Evolutionary conservation across 1,140 invertebrate genomes (phyloP), one percentile per base, ranked within the genome.

Genomic region (Neodiprion lecontei): DNA sequence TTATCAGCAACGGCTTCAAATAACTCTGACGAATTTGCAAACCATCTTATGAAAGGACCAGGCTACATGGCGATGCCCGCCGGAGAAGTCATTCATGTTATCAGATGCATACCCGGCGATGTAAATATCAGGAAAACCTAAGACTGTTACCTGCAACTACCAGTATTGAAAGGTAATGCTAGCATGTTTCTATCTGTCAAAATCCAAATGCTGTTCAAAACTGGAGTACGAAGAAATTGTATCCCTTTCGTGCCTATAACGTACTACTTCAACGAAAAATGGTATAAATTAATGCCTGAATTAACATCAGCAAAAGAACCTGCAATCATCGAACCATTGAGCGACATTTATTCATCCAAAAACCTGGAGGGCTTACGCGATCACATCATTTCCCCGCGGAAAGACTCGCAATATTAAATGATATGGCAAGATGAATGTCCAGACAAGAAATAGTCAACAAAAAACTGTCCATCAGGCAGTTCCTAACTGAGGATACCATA

Each of bases 1-100:
- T 40, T 75, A 1, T 49, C 79, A 8, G 47, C 66, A 0, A 21
- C 74, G 12, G 76, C 80, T 1, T 21, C 72, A 0, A 11, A 68
- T 2, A 72, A 75, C 10, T 79, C 80, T 0, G 80, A 79, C 17
- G 77, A 80, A 67, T 82, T 83, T 48, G 78, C 80, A 0, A 78
- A 72, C 12, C 70, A 67, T 0, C 23, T 80, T 9, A 81, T 82
- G 79, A 79, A 79, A 72, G 72, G 66, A 53, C 73, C 74, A 0
- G 81, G 79, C 0, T 80, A 80, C 48, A 80, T 77, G 72, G 81
- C 79, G 0, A 48, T 79, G 0, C 28, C 74, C 1, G 66, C 79
- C 0, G 79, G 80, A 23, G 82, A 83, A 75, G 76, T 79, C 3
- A 74, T 79, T 1, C 76, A 81, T 28, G 47, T 83, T 21, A 53